phyloP scores from a whole-genome alignment of 53 echinoderm and acorn worm genomes.

The Mesocentrotus franciscanus region DNA sequence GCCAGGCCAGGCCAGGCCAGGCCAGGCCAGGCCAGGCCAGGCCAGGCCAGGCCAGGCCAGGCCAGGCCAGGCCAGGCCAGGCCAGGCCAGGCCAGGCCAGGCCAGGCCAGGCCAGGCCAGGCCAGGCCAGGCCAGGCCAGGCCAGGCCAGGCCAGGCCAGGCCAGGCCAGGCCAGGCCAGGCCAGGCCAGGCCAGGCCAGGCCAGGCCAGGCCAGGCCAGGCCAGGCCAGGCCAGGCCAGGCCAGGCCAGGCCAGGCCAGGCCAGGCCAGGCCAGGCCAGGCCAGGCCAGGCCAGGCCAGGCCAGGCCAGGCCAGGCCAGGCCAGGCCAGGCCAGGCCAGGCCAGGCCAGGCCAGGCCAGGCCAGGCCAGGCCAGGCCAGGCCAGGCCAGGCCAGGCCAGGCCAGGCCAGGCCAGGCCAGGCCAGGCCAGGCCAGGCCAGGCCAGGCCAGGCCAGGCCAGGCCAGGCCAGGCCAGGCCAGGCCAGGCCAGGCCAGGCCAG shows the following conservation, averaged over 20 bases:
- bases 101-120: constrained; percentile 63
- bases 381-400: not conserved
- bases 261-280: constrained; percentile 40
- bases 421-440: constrained; percentile 7
- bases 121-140: constrained; percentile 57
- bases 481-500: constrained; percentile 64
- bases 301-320: constrained; percentile 34
- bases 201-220: constrained; percentile 61
- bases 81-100: constrained; percentile 45
- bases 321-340: constrained; percentile 47
- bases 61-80: constrained; percentile 47
- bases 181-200: constrained; percentile 61
- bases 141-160: constrained; percentile 66
- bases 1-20: constrained; percentile 37
- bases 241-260: constrained; percentile 53
- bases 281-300: constrained; percentile 57
- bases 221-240: constrained; percentile 68
- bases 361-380: not conserved
- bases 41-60: constrained; percentile 29
- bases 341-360: too few species aligned
- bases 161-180: constrained; percentile 63
- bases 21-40: not conserved
- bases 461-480: constrained; percentile 56
- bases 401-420: not conserved
- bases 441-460: constrained; percentile 34